Evolutionary conservation across 2,797 vertebrate species (phyloP), one percentile per base, ranked within the genome.

Genomic region (Pantherophis vulpinus): DNA sequence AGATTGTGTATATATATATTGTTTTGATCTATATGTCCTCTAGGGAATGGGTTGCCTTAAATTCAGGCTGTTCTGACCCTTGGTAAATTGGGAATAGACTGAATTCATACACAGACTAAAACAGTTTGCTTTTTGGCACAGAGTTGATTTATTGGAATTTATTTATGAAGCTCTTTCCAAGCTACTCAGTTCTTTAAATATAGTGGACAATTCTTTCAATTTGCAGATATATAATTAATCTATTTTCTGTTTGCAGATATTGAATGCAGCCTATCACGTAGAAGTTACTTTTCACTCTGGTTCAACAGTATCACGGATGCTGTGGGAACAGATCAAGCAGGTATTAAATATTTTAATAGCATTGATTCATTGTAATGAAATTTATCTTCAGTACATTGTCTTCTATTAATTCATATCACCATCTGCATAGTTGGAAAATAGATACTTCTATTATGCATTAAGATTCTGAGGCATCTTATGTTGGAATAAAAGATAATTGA

Each of bases 261-360:
- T 99, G 95, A 99, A 99, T 87, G 99, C 99, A 29, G 99, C 99
- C 86, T 99, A 99, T 96, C 99, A 99, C 0, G 99, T 99, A 90
- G 99, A 99, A 97, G 99, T 99, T 95, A 99, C 99, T 0, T 99
- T 99, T 97, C 99, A 99, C 96, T 99, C 99, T 0, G 99, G 99
- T 95, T 99, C 99, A 0, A 99, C 99, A 0, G 99, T 99, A 83
- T 99, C 99, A 9, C 98, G 99, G 94, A 97, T 99, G 95, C 98
- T 99, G 61, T 99, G 99, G 99, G 99, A 99, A 90, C 99, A 99
- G 97, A 99, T 99, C 97, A 99, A 99, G 96, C 99, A 99, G 99
- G 99, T 99, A 94, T 2, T 93, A 16, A 89, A 23, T 56, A 42
- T 87, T 92, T 70, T 70, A 1, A n/a, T n/a, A 86, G 5, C 16